Evolutionary conservation across 1,140 invertebrate genomes (phyloP).

Genomic region (Babylonia areolata): DNA sequence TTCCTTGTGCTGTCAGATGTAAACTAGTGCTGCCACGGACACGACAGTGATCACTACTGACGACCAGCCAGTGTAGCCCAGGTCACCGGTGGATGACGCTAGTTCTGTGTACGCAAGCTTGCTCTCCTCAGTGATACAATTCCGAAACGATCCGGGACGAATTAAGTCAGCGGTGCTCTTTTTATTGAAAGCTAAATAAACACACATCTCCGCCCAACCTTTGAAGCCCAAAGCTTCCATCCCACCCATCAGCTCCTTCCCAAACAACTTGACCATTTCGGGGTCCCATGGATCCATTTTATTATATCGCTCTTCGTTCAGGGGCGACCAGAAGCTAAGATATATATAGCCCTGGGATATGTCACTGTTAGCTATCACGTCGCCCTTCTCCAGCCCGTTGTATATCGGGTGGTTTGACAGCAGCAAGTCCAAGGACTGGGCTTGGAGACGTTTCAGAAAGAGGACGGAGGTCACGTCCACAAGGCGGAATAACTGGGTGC

Average conservation of each 20-base stretch:
- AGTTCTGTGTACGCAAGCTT: too few species aligned
- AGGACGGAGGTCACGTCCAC: background rate
- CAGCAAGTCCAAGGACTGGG: background rate
- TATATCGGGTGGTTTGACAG: background rate
- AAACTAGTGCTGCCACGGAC: too few species aligned
- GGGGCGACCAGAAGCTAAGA: background rate
- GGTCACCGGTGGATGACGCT: too few species aligned
- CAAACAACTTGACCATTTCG: background rate
- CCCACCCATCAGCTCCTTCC: background rate
- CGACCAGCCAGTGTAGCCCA: too few species aligned
- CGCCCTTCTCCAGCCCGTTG: background rate
- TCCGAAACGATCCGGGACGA: too few species aligned
- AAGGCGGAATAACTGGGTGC: background rate
- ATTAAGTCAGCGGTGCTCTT: too few species aligned
- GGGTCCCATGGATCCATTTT: too few species aligned
- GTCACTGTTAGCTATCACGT: background rate
- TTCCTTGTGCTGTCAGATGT: too few species aligned
- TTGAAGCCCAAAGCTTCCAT: background rate
- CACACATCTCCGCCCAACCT: background rate
- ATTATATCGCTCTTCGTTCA: too few species aligned
- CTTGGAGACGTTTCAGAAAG: background rate
- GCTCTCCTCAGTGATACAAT: too few species aligned
- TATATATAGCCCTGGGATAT: background rate
- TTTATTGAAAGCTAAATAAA: too few species aligned
- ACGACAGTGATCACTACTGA: too few species aligned